Percentiles rank a stretch among this genome's conserved stretches.
Evolutionary conservation across 2,888 invertebrate genomes (phyloP).

Genomic region (Archaeoteleia sp.): DNA sequence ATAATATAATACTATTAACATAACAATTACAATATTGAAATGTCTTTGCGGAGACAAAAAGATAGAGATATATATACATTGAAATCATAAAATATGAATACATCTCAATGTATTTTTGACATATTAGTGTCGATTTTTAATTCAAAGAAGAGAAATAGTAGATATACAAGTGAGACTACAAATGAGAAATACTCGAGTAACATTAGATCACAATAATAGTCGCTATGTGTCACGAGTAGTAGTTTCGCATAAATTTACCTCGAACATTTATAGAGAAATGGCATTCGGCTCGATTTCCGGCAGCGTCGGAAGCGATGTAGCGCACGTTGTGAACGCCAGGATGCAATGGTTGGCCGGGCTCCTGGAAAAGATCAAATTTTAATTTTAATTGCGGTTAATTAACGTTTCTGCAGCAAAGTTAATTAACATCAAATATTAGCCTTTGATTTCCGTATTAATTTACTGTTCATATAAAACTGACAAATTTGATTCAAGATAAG

Average conservation of each 20-base stretch:
- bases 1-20: too few species aligned
- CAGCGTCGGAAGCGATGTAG: slow-evolving; percentile 80
- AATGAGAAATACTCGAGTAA: slow-evolving; percentile 19
- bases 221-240: slow-evolving; percentile 17
- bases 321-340: slow-evolving; percentile 79
- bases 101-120: too few species aligned
- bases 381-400: slow-evolving; percentile 41
- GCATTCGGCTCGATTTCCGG: slow-evolving; percentile 80
- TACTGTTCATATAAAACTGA: too few species aligned
- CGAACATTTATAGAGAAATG: slow-evolving; percentile 80
- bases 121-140: too few species aligned
- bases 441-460: slow-evolving; percentile 12
- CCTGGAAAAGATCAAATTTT: slow-evolving; percentile 69
- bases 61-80: too few species aligned
- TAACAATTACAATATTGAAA: too few species aligned
- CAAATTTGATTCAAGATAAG: too few species aligned
- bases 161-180: neutral
- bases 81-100: too few species aligned
- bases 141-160: too few species aligned
- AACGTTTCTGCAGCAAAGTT: slow-evolving; percentile 12
- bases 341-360: slow-evolving; percentile 79
- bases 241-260: slow-evolving; percentile 73
- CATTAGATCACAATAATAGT: slow-evolving; percentile 44
- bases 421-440: slow-evolving; percentile 18
- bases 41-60: too few species aligned